phyloP scores from a whole-genome alignment of 2,113 vertebrate species.

The Anarhynchus alexandrinus region DNA sequence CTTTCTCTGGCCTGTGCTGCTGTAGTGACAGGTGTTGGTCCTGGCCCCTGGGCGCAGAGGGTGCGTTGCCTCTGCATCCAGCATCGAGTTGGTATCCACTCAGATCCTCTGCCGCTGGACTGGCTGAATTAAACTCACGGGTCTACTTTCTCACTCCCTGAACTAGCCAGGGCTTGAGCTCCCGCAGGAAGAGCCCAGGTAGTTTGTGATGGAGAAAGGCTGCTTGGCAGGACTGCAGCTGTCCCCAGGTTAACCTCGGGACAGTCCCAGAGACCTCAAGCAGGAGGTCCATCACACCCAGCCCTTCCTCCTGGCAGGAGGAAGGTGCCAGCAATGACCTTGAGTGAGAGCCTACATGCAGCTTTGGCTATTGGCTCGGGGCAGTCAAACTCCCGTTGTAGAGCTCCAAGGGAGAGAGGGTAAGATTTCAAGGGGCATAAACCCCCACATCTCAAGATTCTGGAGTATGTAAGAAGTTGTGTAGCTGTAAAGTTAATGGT shows the following conservation, averaged over 20 bases:
- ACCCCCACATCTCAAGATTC: accelerated
- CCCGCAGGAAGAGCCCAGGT: background rate
- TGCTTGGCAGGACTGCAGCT: background rate
- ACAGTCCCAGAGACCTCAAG: background rate
- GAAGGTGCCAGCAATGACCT: background rate
- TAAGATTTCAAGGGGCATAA: background rate
- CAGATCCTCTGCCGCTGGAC: background rate
- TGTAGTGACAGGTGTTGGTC: background rate
- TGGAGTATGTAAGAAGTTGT: background rate
- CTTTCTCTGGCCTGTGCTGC: background rate
- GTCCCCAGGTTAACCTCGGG: background rate
- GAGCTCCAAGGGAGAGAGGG: background rate
- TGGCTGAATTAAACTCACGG: background rate
- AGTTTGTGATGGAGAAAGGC: background rate
- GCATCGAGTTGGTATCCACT: accelerated
- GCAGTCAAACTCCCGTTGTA: background rate
- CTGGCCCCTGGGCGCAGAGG: background rate
- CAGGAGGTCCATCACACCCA: background rate
- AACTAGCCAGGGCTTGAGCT: background rate
- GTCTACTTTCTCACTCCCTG: background rate
- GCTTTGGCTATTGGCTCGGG: background rate
- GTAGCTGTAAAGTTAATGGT: background rate
- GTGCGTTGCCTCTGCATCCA: accelerated
- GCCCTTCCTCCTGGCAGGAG: background rate
- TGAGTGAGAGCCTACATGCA: background rate